Percentiles rank a stretch among this genome's conserved stretches.
Conservation (phyloP, 2,113 vertebrate genomes). For the Chaetodon trifascialis region DNA sequence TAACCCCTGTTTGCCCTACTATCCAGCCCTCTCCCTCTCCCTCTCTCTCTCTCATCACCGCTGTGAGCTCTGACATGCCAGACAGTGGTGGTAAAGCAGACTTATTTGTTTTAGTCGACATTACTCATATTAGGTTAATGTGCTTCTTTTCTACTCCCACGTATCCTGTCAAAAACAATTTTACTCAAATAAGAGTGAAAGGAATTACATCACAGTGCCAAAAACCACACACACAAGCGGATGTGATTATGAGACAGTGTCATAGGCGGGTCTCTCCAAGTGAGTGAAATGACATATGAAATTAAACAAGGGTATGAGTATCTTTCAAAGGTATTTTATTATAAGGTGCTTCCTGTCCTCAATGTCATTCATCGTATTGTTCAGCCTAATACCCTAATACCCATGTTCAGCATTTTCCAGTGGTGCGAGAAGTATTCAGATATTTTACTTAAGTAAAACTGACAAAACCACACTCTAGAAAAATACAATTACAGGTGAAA, state of each 20-base stretch:
- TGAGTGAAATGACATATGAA: background rate
- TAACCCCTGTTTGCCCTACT: slow-evolving; percentile 79
- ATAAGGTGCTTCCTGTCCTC: slow-evolving; percentile 1
- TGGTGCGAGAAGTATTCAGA: background rate
- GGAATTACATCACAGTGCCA: slow-evolving; percentile 37
- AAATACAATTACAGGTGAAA: background rate
- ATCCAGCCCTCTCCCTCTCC: slow-evolving; percentile 22
- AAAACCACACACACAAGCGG: background rate
- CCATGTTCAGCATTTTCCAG: background rate
- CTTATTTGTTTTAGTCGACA: slow-evolving; percentile 61
- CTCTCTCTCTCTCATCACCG: slow-evolving; percentile 11
- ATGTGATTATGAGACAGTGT: slow-evolving; percentile 31
- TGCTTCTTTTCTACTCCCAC: slow-evolving; percentile 42
- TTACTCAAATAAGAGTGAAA: slow-evolving; percentile 21
- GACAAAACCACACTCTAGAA: background rate
- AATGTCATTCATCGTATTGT: background rate
- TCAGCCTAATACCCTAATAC: background rate
- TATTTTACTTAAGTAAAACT: background rate
- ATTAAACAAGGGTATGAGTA: background rate
- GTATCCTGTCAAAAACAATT: slow-evolving; percentile 58
- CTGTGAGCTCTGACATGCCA: slow-evolving; percentile 57
- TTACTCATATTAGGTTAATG: slow-evolving; percentile 66
- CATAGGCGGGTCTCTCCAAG: background rate
- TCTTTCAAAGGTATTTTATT: background rate
- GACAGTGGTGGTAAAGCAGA: slow-evolving; percentile 52